A percentile compares a stretch with the other conserved stretches of the same genome.
phyloP scores from a whole-genome alignment of 2,797 vertebrate species.

The Microcaecilia unicolor region DNA sequence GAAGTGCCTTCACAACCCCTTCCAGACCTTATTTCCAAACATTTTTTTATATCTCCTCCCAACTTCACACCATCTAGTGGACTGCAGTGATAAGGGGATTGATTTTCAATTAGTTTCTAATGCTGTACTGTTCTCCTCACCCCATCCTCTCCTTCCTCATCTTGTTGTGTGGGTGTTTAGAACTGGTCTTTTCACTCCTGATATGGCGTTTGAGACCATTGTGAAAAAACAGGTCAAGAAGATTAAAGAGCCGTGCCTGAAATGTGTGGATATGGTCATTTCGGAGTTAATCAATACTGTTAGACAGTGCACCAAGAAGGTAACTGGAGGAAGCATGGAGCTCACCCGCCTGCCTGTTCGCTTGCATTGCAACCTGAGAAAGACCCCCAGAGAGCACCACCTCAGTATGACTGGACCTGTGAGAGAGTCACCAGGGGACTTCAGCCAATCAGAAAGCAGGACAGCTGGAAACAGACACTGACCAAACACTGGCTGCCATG shows the following conservation, averaged over 20 bases:
- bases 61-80: fast-evolving
- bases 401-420: conserved; percentile 56
- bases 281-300: conserved; percentile 98
- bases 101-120: conserved; percentile 40
- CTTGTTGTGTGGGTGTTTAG: conserved; percentile 64
- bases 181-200: conserved; percentile 98
- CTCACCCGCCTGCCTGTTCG: conserved; percentile 12
- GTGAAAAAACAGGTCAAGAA: conserved; percentile 99
- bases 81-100: conserved; percentile 6
- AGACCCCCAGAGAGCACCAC: conserved; percentile 36
- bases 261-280: conserved; percentile 99
- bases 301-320: conserved; percentile 99
- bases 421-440: conserved; percentile 16
- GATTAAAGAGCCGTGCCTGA: conserved; percentile 98
- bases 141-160: conserved; percentile 47
- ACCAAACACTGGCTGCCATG: background rate
- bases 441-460: conserved; percentile 35
- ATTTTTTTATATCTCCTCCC: background rate
- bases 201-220: conserved; percentile 99
- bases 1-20: no score
- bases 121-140: conserved; percentile 48
- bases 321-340: conserved; percentile 59
- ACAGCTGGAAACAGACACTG: fast-evolving
- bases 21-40: no score
- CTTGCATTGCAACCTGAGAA: conserved; percentile 29